These are phyloP conservation scores for Aspiorhynchus laticeps DNA, from an alignment of 2,113 vertebrate genomes.

Conservation along the genomic window DNA sequence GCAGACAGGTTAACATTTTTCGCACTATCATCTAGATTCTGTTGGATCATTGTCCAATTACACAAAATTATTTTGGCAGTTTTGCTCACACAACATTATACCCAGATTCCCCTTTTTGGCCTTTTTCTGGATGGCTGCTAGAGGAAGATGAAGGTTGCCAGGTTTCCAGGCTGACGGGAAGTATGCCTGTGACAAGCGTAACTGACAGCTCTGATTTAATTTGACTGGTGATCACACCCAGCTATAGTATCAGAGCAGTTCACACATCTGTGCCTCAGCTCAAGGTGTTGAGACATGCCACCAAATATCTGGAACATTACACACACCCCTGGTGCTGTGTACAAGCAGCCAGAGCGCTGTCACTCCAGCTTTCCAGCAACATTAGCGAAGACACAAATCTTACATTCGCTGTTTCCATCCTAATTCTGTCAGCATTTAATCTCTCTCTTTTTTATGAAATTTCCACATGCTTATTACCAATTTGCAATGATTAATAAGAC, in stretches of 20 bases:
- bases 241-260: constrained; percentile 74
- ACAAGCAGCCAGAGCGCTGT: constrained; percentile 25
- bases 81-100: constrained; percentile 49
- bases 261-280: constrained; percentile 72
- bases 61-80: constrained; percentile 51
- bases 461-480: neutral
- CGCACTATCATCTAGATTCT: constrained; percentile 30
- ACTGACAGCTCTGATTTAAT: constrained; percentile 78
- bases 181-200: constrained; percentile 65
- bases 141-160: constrained; percentile 54
- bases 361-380: constrained; percentile 29
- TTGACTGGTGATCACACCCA: constrained; percentile 79
- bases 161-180: constrained; percentile 53
- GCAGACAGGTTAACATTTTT: constrained; percentile 36
- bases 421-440: constrained; percentile 27
- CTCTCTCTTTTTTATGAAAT: neutral
- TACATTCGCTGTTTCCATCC: constrained; percentile 5
- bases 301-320: constrained; percentile 66
- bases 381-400: constrained; percentile 24
- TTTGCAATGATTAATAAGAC: neutral
- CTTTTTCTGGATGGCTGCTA: constrained; percentile 40
- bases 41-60: constrained; percentile 56
- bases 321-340: constrained; percentile 58
- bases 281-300: constrained; percentile 72
- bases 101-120: constrained; percentile 38